Evolutionary conservation across 2,113 vertebrate genomes (phyloP).

Genomic region (Clarias macrocephalus): DNA sequence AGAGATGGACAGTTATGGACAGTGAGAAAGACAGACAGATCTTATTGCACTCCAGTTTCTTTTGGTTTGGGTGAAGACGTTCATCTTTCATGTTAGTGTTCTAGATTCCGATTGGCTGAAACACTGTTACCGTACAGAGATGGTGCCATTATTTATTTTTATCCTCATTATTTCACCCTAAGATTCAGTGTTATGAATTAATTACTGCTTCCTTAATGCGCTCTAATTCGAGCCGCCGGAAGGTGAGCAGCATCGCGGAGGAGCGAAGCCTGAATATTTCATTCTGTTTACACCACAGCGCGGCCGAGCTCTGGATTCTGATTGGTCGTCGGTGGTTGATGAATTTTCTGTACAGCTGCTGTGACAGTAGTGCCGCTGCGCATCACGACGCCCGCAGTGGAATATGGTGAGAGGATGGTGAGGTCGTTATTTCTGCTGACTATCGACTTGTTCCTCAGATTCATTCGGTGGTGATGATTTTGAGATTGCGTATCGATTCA

Average conservation of each 20-base stretch:
- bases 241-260: slow-evolving; percentile 55
- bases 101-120: neutral
- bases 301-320: neutral
- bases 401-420: neutral
- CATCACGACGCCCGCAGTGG: neutral
- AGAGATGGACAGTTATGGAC: neutral
- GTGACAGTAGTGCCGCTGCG: neutral
- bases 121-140: slow-evolving; percentile 46
- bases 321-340: neutral
- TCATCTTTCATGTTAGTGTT: neutral
- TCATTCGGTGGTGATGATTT: slow-evolving; percentile 40
- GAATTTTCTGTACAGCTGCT: neutral
- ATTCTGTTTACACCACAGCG: neutral
- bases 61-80: neutral
- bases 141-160: slow-evolving; percentile 40
- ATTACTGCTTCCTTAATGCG: slow-evolving; percentile 47
- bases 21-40: neutral
- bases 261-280: slow-evolving; percentile 37
- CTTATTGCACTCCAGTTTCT: too few species aligned
- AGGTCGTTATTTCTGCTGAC: neutral
- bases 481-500: slow-evolving; percentile 50
- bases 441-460: neutral
- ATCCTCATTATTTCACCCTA: slow-evolving; percentile 48
- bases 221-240: slow-evolving; percentile 51
- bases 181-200: slow-evolving; percentile 50